A percentile compares a stretch with the other conserved stretches of the same genome.
phyloP scores from a whole-genome alignment of 2,113 vertebrate species.

The Columba janthina region DNA sequence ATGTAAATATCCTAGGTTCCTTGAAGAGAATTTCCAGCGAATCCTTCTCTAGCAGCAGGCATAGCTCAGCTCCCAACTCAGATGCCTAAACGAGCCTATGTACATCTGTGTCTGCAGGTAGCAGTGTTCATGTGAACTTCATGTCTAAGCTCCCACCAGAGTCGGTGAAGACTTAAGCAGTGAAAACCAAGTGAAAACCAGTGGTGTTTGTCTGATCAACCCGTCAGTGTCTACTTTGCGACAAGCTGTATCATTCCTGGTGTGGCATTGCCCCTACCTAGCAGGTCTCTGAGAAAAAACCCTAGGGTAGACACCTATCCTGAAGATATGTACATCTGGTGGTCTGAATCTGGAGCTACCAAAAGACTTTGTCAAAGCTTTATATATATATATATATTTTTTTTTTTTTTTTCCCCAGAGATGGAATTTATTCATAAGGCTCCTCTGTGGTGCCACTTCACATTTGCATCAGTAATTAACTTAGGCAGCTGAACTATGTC shows the following conservation, averaged over 20 bases:
- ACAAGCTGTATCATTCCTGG: neutral
- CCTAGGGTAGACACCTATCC: neutral
- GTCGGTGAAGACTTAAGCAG: neutral
- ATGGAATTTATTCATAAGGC: neutral
- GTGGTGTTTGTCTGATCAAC: fast-evolving
- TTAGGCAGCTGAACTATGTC: neutral
- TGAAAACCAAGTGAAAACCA: neutral
- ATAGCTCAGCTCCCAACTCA: neutral
- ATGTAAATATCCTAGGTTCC: neutral
- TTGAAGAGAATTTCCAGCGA: neutral
- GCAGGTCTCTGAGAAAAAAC: neutral
- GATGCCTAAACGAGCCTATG: neutral
- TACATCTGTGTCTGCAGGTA: neutral
- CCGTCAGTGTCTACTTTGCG: fast-evolving
- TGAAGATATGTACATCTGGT: neutral
- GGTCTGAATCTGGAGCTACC: neutral
- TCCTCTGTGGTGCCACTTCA: neutral
- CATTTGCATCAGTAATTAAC: neutral
- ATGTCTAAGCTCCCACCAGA: neutral
- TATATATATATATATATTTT: no score
- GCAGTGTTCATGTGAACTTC: neutral
- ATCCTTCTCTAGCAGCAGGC: neutral
- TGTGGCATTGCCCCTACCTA: neutral
- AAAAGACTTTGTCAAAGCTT: neutral
- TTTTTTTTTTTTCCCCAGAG: no score